Evolutionary conservation across 2,797 vertebrate genomes (phyloP).

Genomic region (Mormyrus hasselquistii): DNA sequence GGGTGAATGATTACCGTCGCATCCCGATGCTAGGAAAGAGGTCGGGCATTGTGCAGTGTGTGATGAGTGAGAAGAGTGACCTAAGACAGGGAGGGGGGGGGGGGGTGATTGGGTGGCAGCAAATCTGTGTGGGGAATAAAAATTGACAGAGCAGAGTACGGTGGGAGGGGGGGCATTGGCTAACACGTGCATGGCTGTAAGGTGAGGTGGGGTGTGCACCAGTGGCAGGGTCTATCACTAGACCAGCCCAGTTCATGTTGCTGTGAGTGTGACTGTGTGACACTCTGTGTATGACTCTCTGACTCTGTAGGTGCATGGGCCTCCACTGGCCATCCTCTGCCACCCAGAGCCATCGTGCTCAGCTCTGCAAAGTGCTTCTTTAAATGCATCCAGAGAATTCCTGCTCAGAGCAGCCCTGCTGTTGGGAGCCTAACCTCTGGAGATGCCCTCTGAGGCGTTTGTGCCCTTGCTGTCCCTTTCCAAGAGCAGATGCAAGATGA

Average conservation of each 20-base stretch:
- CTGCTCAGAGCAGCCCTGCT: conserved; percentile 25
- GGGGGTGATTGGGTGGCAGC: neutral
- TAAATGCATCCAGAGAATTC: conserved; percentile 37
- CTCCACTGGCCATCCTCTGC: neutral
- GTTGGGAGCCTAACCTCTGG: conserved; percentile 25
- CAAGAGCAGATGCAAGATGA: neutral
- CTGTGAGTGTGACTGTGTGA: neutral
- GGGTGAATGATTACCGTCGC: conserved; percentile 33
- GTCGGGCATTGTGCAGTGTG: no score
- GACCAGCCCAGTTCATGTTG: neutral
- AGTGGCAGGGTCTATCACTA: neutral
- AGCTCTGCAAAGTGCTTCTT: conserved; percentile 31
- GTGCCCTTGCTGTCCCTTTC: neutral
- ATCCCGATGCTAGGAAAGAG: conserved; percentile 48
- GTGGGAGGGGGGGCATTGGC: neutral
- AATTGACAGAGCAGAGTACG: conserved; percentile 32
- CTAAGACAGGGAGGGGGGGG: conserved; percentile 31
- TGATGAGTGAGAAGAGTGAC: conserved; percentile 41
- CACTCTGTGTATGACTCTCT: neutral
- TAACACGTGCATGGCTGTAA: neutral
- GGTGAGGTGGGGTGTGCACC: neutral
- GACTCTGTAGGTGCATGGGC: neutral
- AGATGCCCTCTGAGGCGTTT: neutral
- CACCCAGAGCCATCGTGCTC: conserved; percentile 21
- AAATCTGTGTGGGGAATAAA: conserved; percentile 35